A percentile compares a stretch with the other conserved stretches of the same genome.
Evolutionary conservation across 30 jellyfish, hydroid and myxozoan genomes (phyloP).

Genomic region (Turritopsis rubra): DNA sequence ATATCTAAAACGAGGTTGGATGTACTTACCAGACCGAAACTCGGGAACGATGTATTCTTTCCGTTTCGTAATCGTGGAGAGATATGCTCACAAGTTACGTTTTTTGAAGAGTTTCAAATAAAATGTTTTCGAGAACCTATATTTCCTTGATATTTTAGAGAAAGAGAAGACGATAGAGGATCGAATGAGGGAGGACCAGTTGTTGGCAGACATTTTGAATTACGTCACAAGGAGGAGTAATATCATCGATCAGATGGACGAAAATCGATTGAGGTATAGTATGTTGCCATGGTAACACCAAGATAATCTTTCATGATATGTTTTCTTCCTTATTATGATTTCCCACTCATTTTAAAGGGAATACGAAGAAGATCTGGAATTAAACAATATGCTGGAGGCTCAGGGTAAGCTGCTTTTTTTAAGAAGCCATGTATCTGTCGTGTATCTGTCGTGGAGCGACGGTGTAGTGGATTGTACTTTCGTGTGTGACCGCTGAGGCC

Average conservation of each 20-base stretch:
- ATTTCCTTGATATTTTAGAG: neutral
- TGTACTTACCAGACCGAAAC: too few relatives aligned
- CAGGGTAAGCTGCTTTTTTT: too few relatives aligned
- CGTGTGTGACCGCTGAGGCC: too few relatives aligned
- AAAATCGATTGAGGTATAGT: constrained; percentile 62
- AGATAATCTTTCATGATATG: neutral
- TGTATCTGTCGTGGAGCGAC: too few relatives aligned
- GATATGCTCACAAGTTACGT: too few relatives aligned
- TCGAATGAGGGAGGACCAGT: constrained; percentile 66
- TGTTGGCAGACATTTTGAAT: constrained; percentile 52
- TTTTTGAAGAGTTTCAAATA: too few relatives aligned
- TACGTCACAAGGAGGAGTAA: constrained; percentile 64
- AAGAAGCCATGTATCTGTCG: too few relatives aligned
- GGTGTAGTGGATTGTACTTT: too few relatives aligned
- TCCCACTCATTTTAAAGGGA: constrained; percentile 60
- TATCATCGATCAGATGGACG: constrained; percentile 82
- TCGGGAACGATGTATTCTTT: too few relatives aligned
- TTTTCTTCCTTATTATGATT: neutral
- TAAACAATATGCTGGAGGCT: constrained; percentile 60
- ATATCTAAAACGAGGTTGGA: too few relatives aligned
- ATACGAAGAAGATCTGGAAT: constrained; percentile 77
- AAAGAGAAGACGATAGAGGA: constrained; percentile 45
- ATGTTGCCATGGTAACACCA: neutral
- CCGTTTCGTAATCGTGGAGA: too few relatives aligned
- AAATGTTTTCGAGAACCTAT: too few relatives aligned